A percentile compares a stretch with the other conserved stretches of the same genome.
Conservation (phyloP, 2,888 invertebrate genomes). For the Sphaerophoria taeniata region DNA sequence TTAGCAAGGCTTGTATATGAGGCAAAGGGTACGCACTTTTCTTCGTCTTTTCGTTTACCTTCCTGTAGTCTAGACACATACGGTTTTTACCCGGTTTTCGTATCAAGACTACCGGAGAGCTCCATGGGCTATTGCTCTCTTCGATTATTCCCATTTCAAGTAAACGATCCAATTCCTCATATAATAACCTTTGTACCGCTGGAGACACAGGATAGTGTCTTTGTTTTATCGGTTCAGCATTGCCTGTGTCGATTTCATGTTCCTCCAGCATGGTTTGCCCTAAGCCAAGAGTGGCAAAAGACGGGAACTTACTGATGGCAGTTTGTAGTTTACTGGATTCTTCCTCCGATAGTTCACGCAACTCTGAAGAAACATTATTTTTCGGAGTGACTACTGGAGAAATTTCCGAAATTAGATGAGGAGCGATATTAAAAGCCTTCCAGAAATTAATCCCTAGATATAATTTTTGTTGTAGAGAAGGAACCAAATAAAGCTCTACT, state of each 20-base stretch:
- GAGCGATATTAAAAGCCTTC: conserved; percentile 26
- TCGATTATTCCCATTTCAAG: conserved; percentile 38
- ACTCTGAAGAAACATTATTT: not conserved
- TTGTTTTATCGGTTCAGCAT: conserved; percentile 49
- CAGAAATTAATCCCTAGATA: conserved; percentile 37
- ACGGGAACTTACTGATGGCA: conserved; percentile 46
- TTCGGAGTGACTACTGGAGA: not conserved
- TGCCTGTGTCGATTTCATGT: conserved; percentile 45
- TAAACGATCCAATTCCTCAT: conserved; percentile 75
- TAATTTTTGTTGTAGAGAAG: conserved; percentile 46
- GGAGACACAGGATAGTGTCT: conserved; percentile 58
- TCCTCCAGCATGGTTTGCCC: conserved; percentile 36
- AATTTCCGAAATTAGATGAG: conserved; percentile 24
- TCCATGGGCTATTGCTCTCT: conserved; percentile 76
- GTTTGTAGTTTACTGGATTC: conserved; percentile 9
- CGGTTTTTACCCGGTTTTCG: conserved; percentile 75
- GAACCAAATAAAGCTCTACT: conserved; percentile 22
- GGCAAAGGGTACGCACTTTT: conserved; percentile 58
- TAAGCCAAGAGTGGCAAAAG: conserved; percentile 44
- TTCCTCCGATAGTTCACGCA: conserved; percentile 9
- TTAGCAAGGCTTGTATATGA: conserved; percentile 76
- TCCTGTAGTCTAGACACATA: conserved; percentile 76
- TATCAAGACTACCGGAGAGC: conserved; percentile 77
- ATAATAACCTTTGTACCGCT: conserved; percentile 40
- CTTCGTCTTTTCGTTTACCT: conserved; percentile 76